A percentile compares a stretch with the other conserved stretches of the same genome.
Conservation (phyloP, 2,888 invertebrate genomes). For the Gnatocerus cornutus region DNA sequence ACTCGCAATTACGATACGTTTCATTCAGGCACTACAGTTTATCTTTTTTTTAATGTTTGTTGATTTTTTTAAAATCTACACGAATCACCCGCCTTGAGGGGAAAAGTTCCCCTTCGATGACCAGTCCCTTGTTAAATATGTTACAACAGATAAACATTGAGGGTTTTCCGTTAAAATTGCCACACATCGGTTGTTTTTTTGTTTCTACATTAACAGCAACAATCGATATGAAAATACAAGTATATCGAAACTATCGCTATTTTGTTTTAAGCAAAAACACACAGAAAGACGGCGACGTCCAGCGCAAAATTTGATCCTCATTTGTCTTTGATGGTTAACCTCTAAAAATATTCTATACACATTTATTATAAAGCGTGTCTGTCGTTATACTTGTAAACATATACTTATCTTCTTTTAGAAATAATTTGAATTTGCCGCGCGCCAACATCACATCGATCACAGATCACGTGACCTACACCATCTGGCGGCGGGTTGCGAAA, state of each 20-base stretch:
- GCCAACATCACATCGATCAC: not conserved
- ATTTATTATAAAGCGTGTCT: conserved; percentile 57
- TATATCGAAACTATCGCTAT: conserved; percentile 57
- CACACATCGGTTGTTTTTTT: conserved; percentile 17
- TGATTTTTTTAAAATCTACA: conserved; percentile 43
- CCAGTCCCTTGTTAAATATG: conserved; percentile 37
- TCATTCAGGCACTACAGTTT: conserved; percentile 66
- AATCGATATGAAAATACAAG: conserved; percentile 59
- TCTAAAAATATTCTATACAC: conserved; percentile 55
- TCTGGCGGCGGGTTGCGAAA: conserved; percentile 3
- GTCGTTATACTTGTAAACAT: conserved; percentile 57
- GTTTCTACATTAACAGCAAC: conserved; percentile 32
- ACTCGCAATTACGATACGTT: conserved; percentile 64
- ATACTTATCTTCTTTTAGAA: conserved; percentile 27
- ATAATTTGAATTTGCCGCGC: conserved; percentile 25
- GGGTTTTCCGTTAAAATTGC: conserved; percentile 29
- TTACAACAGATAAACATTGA: conserved; percentile 51
- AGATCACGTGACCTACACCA: not conserved
- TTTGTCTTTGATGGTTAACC: conserved; percentile 35
- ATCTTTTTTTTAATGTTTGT: conserved; percentile 49
- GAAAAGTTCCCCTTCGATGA: conserved; percentile 12
- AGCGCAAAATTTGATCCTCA: conserved; percentile 27
- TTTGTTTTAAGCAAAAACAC: conserved; percentile 27
- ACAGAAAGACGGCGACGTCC: conserved; percentile 40
- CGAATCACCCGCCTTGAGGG: conserved; percentile 22